phyloP scores from a whole-genome alignment of 2,888 invertebrate genomes.

The Polyploca ridens region DNA sequence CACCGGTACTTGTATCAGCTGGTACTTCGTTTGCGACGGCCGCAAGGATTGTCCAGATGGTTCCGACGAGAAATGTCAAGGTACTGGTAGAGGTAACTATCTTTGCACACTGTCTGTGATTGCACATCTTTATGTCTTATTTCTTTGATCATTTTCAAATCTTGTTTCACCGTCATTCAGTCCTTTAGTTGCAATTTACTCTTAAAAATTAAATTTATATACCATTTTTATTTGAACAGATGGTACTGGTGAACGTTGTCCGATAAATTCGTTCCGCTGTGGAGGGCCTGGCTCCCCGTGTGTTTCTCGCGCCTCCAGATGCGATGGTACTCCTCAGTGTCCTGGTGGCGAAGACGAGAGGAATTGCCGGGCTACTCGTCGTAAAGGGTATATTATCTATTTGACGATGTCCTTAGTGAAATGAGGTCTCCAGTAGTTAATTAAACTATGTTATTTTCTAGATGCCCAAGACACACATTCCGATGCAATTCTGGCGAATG shows the following conservation, averaged over 20 bases:
- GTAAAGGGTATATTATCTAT: conserved; percentile 70
- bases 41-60: conserved; percentile 93
- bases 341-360: conserved; percentile 91
- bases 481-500: conserved; percentile 94
- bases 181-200: background rate
- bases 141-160: conserved; percentile 20
- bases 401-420: no score
- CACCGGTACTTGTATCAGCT: conserved; percentile 94
- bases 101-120: conserved; percentile 52
- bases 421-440: conserved; percentile 11
- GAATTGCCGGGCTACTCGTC: conserved; percentile 85
- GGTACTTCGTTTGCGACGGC: conserved; percentile 97
- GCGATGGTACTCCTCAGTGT: conserved; percentile 92
- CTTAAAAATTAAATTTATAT: background rate
- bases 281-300: conserved; percentile 87
- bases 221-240: conserved; percentile 45
- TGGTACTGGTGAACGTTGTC: conserved; percentile 83
- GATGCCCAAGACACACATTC: conserved; percentile 93
- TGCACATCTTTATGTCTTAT: conserved; percentile 33
- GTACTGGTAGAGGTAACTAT: conserved; percentile 78
- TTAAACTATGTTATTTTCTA: conserved; percentile 44
- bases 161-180: background rate
- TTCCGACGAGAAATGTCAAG: conserved; percentile 93
- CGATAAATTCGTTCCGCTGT: conserved; percentile 89
- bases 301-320: conserved; percentile 91